These are phyloP conservation scores for Rhysida immarginata DNA, from an alignment of 1,140 invertebrate genomes.

Conservation along the genomic window DNA sequence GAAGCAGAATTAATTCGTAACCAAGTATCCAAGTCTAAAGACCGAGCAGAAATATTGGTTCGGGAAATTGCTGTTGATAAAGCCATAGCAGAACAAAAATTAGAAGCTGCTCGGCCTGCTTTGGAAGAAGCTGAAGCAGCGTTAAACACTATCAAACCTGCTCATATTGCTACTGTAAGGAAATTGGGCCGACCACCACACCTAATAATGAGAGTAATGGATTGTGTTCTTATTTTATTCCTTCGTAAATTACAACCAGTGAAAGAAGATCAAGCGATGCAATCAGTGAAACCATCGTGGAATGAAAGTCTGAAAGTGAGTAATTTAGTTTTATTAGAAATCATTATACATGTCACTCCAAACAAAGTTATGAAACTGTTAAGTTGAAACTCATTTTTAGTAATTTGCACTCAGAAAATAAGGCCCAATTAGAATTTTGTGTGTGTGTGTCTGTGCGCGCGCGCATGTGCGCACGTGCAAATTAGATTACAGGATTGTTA, in stretches of 20 bases:
- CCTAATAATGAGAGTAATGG: conserved; percentile 96
- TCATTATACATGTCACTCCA: too few relatives aligned
- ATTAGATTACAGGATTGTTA: too few relatives aligned
- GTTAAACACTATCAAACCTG: conserved; percentile 89
- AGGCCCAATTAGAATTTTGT: too few relatives aligned
- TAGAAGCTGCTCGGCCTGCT: conserved; percentile 79
- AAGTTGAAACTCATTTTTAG: too few relatives aligned
- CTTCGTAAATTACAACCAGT: conserved; percentile 69
- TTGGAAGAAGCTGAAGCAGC: conserved; percentile 87
- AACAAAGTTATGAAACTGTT: too few relatives aligned
- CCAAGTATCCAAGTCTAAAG: conserved; percentile 86
- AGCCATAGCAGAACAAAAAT: conserved; percentile 70
- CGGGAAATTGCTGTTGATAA: conserved; percentile 82
- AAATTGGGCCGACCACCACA: conserved; percentile 88
- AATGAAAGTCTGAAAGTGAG: conserved; percentile 77
- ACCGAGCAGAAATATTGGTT: conserved; percentile 82
- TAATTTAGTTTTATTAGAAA: too few relatives aligned
- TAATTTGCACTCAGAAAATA: too few relatives aligned
- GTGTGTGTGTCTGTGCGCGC: too few relatives aligned
- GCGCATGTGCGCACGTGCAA: too few relatives aligned
- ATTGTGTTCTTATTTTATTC: conserved; percentile 84
- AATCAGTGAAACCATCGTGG: conserved; percentile 88
- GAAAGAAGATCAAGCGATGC: conserved; percentile 57
- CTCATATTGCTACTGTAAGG: conserved; percentile 88
- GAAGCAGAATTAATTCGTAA: conserved; percentile 91